Percentiles rank a stretch among this genome's conserved stretches.
These are phyloP conservation scores for Sebastes aleutianus DNA, from an alignment of 2,797 vertebrate species.

Conservation along the genomic window DNA sequence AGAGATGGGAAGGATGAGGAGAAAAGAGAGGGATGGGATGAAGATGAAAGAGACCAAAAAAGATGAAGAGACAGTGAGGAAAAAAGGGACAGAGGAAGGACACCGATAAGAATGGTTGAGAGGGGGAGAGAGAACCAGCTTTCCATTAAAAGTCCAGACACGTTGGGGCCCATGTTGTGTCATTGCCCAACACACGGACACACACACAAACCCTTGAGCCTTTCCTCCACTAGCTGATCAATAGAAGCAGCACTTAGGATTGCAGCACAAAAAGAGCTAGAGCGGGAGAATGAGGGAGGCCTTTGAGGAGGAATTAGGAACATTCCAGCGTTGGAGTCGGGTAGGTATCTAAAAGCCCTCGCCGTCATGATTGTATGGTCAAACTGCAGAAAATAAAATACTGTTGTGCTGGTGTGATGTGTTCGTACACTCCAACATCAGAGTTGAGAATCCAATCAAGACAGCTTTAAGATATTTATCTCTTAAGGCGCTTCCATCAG, in stretches of 20 bases:
- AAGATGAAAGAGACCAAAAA: background rate
- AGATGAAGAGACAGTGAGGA: background rate
- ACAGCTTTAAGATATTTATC: background rate
- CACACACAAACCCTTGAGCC: slow-evolving; percentile 23
- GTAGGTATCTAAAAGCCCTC: background rate
- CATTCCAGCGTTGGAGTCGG: background rate
- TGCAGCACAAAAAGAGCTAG: slow-evolving; percentile 19
- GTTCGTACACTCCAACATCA: background rate
- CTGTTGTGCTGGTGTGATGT: background rate
- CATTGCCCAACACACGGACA: slow-evolving; percentile 17
- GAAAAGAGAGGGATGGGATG: background rate
- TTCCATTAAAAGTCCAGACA: slow-evolving; percentile 63
- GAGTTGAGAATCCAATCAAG: background rate
- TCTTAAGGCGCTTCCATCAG: background rate
- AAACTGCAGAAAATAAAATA: background rate
- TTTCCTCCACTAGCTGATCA: slow-evolving; percentile 43
- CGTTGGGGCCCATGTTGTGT: slow-evolving; percentile 55
- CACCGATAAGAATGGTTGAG: background rate
- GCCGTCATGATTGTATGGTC: background rate
- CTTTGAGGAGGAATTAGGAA: slow-evolving; percentile 11
- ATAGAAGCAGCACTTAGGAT: slow-evolving; percentile 50
- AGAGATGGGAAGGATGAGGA: background rate
- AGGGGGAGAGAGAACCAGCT: slow-evolving; percentile 9
- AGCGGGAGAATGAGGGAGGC: background rate
- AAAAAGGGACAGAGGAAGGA: background rate